Percentiles rank a stretch among this genome's conserved stretches.
These are phyloP conservation scores for Piliocolobus tephrosceles DNA, from an alignment of 2,113 vertebrate genomes.

Conservation along the genomic window DNA sequence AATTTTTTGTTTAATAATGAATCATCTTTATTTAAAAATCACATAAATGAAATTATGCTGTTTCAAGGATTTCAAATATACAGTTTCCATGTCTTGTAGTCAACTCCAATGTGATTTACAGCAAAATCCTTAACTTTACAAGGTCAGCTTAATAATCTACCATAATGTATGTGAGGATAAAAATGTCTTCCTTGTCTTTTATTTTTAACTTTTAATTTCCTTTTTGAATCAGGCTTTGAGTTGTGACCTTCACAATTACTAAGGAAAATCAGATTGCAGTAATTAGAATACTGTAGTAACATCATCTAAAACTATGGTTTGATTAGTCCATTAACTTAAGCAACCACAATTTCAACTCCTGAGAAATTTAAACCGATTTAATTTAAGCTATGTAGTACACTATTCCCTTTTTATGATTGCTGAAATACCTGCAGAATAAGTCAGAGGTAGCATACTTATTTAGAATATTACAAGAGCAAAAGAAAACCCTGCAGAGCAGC, in stretches of 20 bases:
- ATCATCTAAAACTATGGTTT: conserved; percentile 49
- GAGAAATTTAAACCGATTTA: conserved; percentile 67
- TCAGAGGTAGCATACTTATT: background rate
- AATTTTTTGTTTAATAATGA: background rate
- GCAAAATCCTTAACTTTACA: conserved; percentile 37
- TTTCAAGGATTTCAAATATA: background rate
- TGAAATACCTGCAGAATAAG: conserved; percentile 21
- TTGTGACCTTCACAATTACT: conserved; percentile 71
- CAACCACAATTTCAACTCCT: conserved; percentile 55
- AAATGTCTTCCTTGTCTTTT: conserved; percentile 57
- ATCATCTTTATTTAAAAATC: conserved; percentile 19
- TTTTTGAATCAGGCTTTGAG: conserved; percentile 61
- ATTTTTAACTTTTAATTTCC: conserved; percentile 69
- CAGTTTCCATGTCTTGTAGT: background rate
- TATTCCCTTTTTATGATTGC: background rate
- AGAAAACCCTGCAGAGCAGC: background rate
- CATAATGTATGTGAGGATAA: conserved; percentile 3
- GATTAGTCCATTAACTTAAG: conserved; percentile 53
- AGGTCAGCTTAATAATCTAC: conserved; percentile 64
- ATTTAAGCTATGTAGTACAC: conserved; percentile 22
- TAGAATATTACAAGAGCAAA: background rate
- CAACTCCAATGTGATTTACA: background rate
- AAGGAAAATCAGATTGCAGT: conserved; percentile 70
- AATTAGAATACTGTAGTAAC: conserved; percentile 62
- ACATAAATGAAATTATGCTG: conserved; percentile 11